Evolutionary conservation across 2,888 invertebrate species (phyloP).

Genomic region (Dysmachus trigonus): DNA sequence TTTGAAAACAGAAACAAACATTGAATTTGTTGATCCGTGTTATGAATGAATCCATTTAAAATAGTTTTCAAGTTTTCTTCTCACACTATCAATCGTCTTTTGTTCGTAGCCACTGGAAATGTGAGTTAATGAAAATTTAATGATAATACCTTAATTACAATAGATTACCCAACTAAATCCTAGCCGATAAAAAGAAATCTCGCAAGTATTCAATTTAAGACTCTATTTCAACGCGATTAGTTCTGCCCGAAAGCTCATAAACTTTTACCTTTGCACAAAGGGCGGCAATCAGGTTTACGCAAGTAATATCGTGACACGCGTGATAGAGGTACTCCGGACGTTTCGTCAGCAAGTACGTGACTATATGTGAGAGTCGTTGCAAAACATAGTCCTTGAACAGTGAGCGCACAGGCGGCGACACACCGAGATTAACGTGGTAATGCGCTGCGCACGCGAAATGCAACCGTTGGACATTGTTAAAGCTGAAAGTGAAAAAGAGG

Average conservation of each 20-base stretch:
- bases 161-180: not conserved
- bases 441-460: not conserved
- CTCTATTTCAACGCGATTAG: not conserved
- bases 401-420: not conserved
- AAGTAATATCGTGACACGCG: not conserved
- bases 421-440: not conserved
- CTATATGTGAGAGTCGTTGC: not conserved
- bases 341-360: not conserved
- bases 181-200: not conserved
- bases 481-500: not conserved
- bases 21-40: too few relatives aligned
- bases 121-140: not conserved
- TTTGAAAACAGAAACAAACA: too few relatives aligned
- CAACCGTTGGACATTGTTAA: not conserved
- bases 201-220: not conserved
- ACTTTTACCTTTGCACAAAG: not conserved
- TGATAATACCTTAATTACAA: not conserved
- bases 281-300: not conserved
- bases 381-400: not conserved
- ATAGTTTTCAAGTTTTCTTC: too few relatives aligned
- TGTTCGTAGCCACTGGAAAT: too few relatives aligned
- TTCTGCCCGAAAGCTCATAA: not conserved
- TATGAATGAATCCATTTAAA: too few relatives aligned
- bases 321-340: not conserved
- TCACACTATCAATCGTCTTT: too few relatives aligned